A percentile compares a stretch with the other conserved stretches of the same genome.
Conservation (phyloP, 2,888 invertebrate species). For the Deilephila elpenor region DNA sequence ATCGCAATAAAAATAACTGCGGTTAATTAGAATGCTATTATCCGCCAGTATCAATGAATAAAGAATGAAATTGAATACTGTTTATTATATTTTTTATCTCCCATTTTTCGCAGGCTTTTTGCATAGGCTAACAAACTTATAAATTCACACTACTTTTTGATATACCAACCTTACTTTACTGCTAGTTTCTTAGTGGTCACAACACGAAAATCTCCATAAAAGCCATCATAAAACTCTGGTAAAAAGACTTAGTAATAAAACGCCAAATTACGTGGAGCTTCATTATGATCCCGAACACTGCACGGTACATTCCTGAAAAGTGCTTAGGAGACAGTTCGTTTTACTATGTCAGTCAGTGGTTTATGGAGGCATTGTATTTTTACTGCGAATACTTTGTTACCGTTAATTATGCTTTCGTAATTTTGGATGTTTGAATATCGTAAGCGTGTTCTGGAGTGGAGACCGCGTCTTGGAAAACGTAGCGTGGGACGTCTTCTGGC, state of each 20-base stretch:
- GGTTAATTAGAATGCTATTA: no score
- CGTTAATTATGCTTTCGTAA: conserved; percentile 17
- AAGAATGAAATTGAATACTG: no score
- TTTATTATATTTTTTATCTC: no score
- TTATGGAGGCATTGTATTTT: conserved; percentile 27
- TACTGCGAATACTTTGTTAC: conserved; percentile 19
- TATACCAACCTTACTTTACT: no score
- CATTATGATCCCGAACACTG: conserved; percentile 15
- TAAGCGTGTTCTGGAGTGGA: no score
- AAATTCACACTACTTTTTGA: no score
- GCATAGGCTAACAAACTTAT: no score
- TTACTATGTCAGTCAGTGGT: conserved; percentile 25
- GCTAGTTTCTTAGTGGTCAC: not conserved
- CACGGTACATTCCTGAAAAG: conserved; percentile 27
- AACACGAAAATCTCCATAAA: not conserved
- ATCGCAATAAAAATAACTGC: no score
- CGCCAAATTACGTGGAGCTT: conserved; percentile 7
- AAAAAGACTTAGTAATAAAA: conserved; percentile 8
- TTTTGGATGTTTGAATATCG: not conserved
- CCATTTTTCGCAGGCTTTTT: no score
- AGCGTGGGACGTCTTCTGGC: no score
- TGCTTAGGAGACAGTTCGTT: conserved; percentile 25
- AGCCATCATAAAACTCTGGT: not conserved
- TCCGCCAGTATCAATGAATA: no score
- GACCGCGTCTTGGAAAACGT: no score